Conservation (phyloP, 2,797 vertebrate genomes). For the Anomalospiza imberbis region DNA sequence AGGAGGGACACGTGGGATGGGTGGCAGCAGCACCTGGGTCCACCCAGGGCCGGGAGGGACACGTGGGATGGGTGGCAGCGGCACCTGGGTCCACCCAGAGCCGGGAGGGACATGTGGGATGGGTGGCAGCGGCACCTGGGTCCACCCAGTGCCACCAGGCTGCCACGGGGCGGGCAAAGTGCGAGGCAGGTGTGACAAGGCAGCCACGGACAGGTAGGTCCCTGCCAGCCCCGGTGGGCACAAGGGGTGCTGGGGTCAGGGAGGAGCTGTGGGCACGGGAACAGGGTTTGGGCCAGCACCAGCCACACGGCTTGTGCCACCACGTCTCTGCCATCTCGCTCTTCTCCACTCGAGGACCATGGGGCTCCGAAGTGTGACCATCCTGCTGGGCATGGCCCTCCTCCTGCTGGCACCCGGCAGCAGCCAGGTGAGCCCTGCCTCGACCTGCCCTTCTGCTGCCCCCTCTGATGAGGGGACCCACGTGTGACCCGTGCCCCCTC, state of each 20-base stretch:
- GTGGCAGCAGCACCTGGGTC: no score
- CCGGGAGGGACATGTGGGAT: no score
- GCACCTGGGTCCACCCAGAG: neutral
- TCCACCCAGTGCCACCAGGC: neutral
- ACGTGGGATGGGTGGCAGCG: no score
- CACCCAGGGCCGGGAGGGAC: no score
- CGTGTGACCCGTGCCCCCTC: rapidly evolving
- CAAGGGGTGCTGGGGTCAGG: neutral
- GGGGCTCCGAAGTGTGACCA: rapidly evolving
- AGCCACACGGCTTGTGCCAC: neutral
- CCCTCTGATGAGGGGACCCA: rapidly evolving
- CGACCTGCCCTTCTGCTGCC: rapidly evolving
- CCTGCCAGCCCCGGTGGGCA: neutral
- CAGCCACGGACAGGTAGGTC: neutral
- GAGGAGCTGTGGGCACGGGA: neutral
- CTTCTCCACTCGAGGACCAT: rapidly evolving
- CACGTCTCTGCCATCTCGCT: rapidly evolving
- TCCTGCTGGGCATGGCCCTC: neutral
- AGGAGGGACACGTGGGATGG: no score
- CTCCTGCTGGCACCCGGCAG: neutral
- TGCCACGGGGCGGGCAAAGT: neutral
- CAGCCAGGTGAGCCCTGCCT: neutral
- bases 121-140: neutral
- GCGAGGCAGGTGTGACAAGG: neutral
- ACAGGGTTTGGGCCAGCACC: neutral